These are phyloP conservation scores for Hippoglossus hippoglossus DNA, from an alignment of 2,797 vertebrate genomes.

Conservation along the genomic window DNA sequence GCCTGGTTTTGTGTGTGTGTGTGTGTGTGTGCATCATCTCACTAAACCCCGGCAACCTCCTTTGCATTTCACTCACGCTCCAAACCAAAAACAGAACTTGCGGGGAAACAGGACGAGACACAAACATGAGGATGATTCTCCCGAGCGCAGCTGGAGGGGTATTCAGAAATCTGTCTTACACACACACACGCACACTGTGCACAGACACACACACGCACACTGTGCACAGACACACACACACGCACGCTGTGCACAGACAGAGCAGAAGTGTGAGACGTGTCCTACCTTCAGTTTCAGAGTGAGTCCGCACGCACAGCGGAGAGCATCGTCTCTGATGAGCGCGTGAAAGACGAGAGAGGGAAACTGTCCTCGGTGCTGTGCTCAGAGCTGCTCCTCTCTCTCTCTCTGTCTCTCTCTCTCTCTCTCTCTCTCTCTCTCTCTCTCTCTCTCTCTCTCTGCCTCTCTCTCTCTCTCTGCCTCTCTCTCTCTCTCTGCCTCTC, in stretches of 20 bases:
- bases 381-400: conserved; percentile 14
- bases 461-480: not conserved
- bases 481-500: conserved; percentile 8
- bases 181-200: conserved; percentile 5
- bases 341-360: not conserved
- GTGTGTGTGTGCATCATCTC: too few relatives aligned
- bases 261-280: not conserved
- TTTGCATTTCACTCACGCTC: conserved; percentile 63
- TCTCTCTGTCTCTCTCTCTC: conserved; percentile 13
- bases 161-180: too few relatives aligned
- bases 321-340: conserved; percentile 32
- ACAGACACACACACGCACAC: conserved; percentile 11
- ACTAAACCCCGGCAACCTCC: conserved; percentile 29
- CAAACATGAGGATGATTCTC: not conserved
- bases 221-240: not conserved
- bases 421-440: conserved; percentile 30
- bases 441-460: not conserved
- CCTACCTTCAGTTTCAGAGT: conserved; percentile 55
- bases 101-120: not conserved
- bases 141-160: too few relatives aligned
- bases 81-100: conserved; percentile 38
- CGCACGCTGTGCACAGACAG: not conserved
- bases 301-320: conserved; percentile 4
- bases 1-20: too few relatives aligned
- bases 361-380: conserved; percentile 45